These are phyloP conservation scores for Myiozetetes cayanensis DNA, from an alignment of 2,113 vertebrate species.

Conservation along the genomic window DNA sequence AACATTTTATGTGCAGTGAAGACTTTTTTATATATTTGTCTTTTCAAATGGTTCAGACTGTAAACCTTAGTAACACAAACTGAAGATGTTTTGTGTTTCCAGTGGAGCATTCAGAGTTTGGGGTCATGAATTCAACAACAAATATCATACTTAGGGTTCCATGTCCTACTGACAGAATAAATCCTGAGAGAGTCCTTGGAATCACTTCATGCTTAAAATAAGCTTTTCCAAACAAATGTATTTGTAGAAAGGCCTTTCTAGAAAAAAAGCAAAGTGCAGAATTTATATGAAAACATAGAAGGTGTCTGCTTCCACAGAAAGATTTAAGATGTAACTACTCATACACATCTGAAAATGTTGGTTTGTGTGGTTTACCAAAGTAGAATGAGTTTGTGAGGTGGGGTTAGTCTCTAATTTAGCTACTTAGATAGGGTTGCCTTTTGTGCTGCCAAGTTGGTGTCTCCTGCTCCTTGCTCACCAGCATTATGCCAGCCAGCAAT, in stretches of 20 bases:
- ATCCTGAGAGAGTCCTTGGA: not conserved
- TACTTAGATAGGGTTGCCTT: not conserved
- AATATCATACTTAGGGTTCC: not conserved
- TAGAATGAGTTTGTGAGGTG: not conserved
- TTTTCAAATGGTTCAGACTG: not conserved
- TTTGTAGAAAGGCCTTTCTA: not conserved
- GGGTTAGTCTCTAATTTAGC: not conserved
- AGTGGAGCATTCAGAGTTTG: not conserved
- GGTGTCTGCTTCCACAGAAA: not conserved
- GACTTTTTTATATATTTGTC: not conserved
- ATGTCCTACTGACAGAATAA: not conserved
- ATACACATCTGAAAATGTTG: not conserved
- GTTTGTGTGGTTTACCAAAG: not conserved
- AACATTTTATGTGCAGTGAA: not conserved
- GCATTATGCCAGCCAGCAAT: fast-evolving
- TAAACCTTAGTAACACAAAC: not conserved
- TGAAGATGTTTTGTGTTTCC: not conserved
- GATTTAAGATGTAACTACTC: not conserved
- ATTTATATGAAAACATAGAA: not conserved
- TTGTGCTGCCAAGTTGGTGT: not conserved
- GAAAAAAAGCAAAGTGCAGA: not conserved
- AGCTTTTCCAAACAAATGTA: not conserved
- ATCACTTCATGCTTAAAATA: not conserved
- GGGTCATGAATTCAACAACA: not conserved
- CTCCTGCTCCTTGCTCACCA: not conserved